Conservation (phyloP, 2,797 vertebrate genomes). For the Tapirus indicus region DNA sequence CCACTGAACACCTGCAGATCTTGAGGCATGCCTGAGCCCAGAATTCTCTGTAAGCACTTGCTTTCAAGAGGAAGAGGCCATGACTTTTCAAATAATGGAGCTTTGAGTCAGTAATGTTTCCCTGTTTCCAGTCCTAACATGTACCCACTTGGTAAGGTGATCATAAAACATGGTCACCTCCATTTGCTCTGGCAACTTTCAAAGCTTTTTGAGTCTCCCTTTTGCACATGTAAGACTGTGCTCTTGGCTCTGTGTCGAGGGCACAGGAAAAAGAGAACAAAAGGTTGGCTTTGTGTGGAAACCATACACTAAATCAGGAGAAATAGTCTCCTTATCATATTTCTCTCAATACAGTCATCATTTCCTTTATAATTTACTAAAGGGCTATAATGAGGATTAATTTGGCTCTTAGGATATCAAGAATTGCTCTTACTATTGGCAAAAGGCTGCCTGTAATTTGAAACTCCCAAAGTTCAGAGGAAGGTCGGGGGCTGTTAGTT, state of each 20-base stretch:
- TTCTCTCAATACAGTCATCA: background rate
- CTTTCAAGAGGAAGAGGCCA: background rate
- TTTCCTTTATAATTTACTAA: conserved; percentile 83
- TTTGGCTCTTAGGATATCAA: conserved; percentile 79
- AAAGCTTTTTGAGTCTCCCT: background rate
- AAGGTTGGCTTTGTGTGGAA: conserved; percentile 30
- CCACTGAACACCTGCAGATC: background rate
- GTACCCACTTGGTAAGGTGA: background rate
- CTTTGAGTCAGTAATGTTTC: background rate
- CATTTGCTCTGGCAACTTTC: background rate
- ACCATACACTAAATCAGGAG: conserved; percentile 23
- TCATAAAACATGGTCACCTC: background rate
- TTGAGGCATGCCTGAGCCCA: background rate
- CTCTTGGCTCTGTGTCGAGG: background rate
- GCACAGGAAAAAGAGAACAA: background rate
- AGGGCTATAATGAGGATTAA: conserved; percentile 82
- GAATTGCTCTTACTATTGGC: conserved; percentile 63
- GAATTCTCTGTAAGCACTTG: background rate
- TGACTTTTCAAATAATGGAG: background rate
- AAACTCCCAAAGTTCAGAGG: conserved; percentile 78
- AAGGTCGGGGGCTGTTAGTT: conserved; percentile 75
- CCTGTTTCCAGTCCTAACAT: background rate
- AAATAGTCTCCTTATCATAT: conserved; percentile 64
- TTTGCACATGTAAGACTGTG: background rate
- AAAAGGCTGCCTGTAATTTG: conserved; percentile 79